Evolutionary conservation across 2,888 invertebrate species (phyloP), one percentile per base, ranked within the genome.

Genomic region (Andricus quercusramuli): DNA sequence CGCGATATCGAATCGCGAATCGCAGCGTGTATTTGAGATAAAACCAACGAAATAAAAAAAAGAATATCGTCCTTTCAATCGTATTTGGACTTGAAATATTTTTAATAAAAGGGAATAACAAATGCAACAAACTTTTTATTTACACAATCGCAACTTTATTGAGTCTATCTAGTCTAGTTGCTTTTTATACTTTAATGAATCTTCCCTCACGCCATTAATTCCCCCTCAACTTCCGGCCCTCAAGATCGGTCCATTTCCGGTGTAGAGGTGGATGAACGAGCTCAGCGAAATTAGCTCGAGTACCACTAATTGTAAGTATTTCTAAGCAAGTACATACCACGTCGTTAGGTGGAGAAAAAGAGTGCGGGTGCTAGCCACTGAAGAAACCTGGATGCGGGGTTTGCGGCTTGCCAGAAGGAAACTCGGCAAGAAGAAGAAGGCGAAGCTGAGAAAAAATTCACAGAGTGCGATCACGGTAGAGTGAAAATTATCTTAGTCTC

Each of bases 401-500:
- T 68, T 22, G 22, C n/a, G 68, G 68, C 11, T 56, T 32, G 32
- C 51, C 56, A 47, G 51, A 32, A 74, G 74, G 56, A 56, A 74
- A 56, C 56, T 32, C 29, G 25, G 29, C 13, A 74, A 74, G 70
- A 74, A 74, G 70, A 74, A 74, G 70, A 74, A 74, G 51, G 11
- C 51, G 20, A 74, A 32, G 32, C 56, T 74, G 32, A 74, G 74
- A 56, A 74, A 74, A 74, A 74, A 74, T 74, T 74, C n/a, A 56
- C 32, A 32, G 74, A 56, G 51, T 51, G 56, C 51, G 74, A 74
- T 74, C 32, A 74, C 56, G 74, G 74, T 56, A 56, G 56, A 74
- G 74, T 56, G 74, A 74, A 74, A 74, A 74, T 74, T 74, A 74
- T 74, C 74, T 74, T 74, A 56, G 74, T 74, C 74, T 74, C 74